These are phyloP conservation scores for Pelochelys cantorii DNA, from an alignment of 2,797 vertebrate species.

Conservation along the genomic window DNA sequence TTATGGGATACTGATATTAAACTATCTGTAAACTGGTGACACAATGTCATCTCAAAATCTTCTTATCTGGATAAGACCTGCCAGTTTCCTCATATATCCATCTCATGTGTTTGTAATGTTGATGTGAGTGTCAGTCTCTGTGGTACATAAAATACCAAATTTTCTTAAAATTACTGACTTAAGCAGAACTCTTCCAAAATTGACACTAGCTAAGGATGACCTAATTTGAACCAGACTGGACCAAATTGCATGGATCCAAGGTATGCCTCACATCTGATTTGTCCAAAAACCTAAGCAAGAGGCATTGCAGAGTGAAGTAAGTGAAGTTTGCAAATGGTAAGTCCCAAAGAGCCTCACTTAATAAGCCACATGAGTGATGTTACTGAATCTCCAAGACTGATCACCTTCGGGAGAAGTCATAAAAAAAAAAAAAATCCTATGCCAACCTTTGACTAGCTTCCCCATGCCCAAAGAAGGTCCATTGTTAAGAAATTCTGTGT, in stretches of 20 bases:
- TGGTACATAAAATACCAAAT: background rate
- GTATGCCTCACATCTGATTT: background rate
- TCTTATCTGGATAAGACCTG: background rate
- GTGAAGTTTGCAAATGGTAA: background rate
- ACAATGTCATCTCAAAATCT: background rate
- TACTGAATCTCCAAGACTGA: too few relatives aligned
- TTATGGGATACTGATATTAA: background rate
- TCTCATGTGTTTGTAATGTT: background rate
- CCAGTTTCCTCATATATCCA: background rate
- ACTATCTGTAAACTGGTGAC: background rate
- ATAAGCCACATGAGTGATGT: background rate
- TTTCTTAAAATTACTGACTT: background rate
- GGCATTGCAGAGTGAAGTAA: background rate
- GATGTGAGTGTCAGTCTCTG: background rate
- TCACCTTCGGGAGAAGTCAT: background rate
- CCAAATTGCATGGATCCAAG: background rate
- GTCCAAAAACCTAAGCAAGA: background rate
- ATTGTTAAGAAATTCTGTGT: background rate
- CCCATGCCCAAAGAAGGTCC: background rate
- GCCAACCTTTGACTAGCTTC: background rate
- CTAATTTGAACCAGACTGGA: background rate
- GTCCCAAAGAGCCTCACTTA: background rate
- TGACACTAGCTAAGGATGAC: background rate
- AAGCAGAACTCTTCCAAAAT: background rate
- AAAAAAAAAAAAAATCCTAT: background rate